Percentiles rank a stretch among this genome's conserved stretches.
These are phyloP conservation scores for Hipparchia semele DNA, from an alignment of 2,888 invertebrate species.

Conservation along the genomic window DNA sequence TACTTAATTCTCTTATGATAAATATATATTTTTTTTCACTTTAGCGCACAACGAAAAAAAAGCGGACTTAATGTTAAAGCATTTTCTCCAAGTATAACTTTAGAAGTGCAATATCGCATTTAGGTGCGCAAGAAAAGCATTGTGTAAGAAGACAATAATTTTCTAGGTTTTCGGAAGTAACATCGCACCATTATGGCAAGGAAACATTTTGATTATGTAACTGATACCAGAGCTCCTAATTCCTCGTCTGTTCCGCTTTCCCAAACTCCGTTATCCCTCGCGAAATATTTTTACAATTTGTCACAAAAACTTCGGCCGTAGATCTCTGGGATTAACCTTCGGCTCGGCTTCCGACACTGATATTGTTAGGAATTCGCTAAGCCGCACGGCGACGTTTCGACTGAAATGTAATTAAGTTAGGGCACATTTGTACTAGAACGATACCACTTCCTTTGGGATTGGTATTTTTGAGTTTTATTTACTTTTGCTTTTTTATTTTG, in stretches of 20 bases:
- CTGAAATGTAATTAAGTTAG: conserved; percentile 7
- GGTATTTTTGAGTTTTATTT: not conserved
- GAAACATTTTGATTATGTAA: conserved; percentile 38
- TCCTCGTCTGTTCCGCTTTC: conserved; percentile 28
- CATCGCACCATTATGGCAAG: conserved; percentile 26
- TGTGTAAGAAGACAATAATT: not conserved
- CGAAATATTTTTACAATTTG: conserved; percentile 46
- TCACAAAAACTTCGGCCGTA: conserved; percentile 40
- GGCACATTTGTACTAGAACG: not conserved
- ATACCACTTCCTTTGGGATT: not conserved
- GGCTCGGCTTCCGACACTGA: conserved; percentile 39
- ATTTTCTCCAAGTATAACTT: no score
- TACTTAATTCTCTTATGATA: no score
- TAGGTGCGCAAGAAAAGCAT: no score
- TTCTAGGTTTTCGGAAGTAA: not conserved
- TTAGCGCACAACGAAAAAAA: no score
- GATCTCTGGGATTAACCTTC: conserved; percentile 42
- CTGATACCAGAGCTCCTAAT: conserved; percentile 27
- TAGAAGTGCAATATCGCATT: no score
- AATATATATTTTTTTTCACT: no score
- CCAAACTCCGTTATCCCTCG: conserved; percentile 34
- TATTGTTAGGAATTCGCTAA: conserved; percentile 47
- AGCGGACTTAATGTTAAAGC: no score
- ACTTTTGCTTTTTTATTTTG: not conserved
- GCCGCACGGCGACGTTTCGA: not conserved